phyloP scores from a whole-genome alignment of 2,888 invertebrate genomes.

The Psylliodes chrysocephalus region DNA sequence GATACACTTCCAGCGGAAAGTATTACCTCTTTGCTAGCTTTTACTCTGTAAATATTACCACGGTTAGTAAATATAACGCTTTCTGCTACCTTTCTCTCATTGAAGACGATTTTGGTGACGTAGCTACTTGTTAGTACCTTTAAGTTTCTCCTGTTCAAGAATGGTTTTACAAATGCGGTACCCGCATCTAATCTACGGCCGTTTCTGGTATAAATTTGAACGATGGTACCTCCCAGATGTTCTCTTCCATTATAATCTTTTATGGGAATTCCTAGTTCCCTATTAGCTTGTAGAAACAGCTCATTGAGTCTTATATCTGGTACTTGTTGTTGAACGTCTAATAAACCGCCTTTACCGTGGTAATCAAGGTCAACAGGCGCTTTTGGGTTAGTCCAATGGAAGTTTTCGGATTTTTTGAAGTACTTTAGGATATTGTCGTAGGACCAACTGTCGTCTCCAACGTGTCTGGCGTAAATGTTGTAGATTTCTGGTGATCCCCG shows the following conservation, averaged over 20 bases:
- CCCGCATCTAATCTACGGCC: background rate
- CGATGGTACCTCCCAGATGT: background rate
- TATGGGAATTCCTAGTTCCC: background rate
- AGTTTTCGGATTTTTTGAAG: conserved; percentile 28
- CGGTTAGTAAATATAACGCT: conserved; percentile 62
- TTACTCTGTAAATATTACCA: conserved; percentile 65
- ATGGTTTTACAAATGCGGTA: background rate
- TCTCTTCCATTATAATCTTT: background rate
- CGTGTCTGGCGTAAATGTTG: conserved; percentile 83
- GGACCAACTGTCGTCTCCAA: conserved; percentile 68
- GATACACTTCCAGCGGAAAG: conserved; percentile 82
- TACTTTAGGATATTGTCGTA: conserved; percentile 63
- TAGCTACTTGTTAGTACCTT: conserved; percentile 59
- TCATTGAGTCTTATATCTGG: background rate
- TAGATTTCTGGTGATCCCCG: conserved; percentile 85
- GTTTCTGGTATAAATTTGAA: background rate
- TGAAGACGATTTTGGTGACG: conserved; percentile 58
- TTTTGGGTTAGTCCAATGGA: conserved; percentile 24
- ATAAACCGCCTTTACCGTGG: conserved; percentile 52
- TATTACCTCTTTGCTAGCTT: conserved; percentile 78
- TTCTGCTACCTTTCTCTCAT: background rate
- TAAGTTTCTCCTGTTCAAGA: background rate
- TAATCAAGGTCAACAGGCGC: conserved; percentile 3
- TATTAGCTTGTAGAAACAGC: background rate
- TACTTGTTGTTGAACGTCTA: conserved; percentile 64